Conservation (phyloP, 2,888 invertebrate species). For the Acleris sparsana region DNA sequence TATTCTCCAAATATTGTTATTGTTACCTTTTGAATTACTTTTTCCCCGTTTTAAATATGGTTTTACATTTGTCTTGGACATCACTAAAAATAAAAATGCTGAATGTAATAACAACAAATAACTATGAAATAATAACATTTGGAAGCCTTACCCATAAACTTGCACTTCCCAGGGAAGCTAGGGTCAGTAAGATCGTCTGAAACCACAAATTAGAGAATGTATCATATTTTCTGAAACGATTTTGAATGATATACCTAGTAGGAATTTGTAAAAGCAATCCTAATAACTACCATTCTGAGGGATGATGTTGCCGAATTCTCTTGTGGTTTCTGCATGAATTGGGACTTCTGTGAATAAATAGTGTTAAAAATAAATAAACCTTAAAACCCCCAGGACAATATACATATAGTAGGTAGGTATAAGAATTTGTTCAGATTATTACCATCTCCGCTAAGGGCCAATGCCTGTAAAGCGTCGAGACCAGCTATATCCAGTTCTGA, state of each 20-base stretch:
- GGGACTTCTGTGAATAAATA: neutral
- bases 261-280: no score
- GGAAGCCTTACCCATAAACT: constrained; percentile 43
- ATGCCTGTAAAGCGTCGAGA: constrained; percentile 67
- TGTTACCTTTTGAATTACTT: no score
- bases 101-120: neutral
- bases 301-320: no score
- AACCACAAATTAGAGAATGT: neutral
- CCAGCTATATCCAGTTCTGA: constrained; percentile 59
- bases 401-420: no score
- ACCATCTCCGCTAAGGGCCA: constrained; percentile 64
- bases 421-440: constrained; percentile 27
- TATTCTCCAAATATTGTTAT: no score
- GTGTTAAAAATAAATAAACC: neutral
- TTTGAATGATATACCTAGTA: no score
- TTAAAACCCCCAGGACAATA: neutral
- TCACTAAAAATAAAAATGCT: no score
- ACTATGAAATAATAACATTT: neutral
- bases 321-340: no score
- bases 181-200: neutral
- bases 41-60: no score
- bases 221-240: no score
- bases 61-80: no score
- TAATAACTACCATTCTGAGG: no score
- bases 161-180: constrained; percentile 38